A percentile compares a stretch with the other conserved stretches of the same genome.
Evolutionary conservation across 1,140 invertebrate genomes (phyloP).

Genomic region (Zaprionus camerounensis): DNA sequence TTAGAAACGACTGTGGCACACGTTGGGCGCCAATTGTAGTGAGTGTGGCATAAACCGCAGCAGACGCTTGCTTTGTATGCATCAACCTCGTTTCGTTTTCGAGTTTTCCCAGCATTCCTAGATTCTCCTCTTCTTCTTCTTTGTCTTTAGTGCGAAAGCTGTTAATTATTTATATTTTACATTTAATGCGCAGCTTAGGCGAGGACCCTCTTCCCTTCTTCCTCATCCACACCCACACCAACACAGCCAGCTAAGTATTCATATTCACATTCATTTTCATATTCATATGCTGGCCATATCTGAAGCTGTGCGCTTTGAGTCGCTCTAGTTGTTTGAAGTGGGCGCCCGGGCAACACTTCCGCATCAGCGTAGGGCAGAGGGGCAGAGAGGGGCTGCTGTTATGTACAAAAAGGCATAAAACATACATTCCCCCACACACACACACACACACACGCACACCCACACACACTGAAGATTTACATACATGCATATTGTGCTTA

Average conservation of each 20-base stretch:
- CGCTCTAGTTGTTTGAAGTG: conserved; percentile 71
- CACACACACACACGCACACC: neutral
- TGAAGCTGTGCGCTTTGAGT: conserved; percentile 64
- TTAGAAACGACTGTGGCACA: conserved; percentile 49
- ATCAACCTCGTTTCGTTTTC: conserved; percentile 11
- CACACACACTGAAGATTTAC: conserved; percentile 28
- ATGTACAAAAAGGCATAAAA: conserved; percentile 66
- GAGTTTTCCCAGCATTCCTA: neutral
- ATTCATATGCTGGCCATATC: conserved; percentile 53
- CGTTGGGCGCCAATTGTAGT: conserved; percentile 21
- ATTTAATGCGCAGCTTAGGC: conserved; percentile 77
- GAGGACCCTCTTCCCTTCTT: conserved; percentile 8
- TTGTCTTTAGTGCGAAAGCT: conserved; percentile 36
- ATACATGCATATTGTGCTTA: conserved; percentile 63
- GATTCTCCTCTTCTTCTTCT: conserved; percentile 17
- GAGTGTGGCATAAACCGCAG: conserved; percentile 33
- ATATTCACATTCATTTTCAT: conserved; percentile 45
- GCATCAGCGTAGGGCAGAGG: conserved; percentile 42
- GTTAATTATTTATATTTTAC: conserved; percentile 82
- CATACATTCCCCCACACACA: conserved; percentile 23
- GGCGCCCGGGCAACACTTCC: conserved; percentile 71
- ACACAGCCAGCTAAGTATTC: conserved; percentile 23
- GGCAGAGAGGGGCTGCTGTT: neutral
- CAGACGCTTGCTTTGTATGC: conserved; percentile 2
- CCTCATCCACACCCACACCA: neutral